Evolutionary conservation across 2,797 vertebrate genomes (phyloP).

Genomic region (Tadarida brasiliensis): DNA sequence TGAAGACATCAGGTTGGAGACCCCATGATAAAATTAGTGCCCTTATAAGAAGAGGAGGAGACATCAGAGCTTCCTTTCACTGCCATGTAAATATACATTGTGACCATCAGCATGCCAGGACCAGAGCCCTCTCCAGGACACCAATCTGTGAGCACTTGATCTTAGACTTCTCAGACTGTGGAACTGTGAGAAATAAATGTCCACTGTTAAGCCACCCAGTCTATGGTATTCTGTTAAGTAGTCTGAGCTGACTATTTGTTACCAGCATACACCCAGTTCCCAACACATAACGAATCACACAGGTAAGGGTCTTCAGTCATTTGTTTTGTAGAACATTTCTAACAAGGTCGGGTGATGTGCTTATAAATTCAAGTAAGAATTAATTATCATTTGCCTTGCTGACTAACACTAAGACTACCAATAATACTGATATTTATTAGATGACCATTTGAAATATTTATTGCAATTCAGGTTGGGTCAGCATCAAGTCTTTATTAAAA

Average conservation of each 20-base stretch:
- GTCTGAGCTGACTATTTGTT: neutral
- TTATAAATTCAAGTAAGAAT: neutral
- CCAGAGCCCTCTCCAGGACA: neutral
- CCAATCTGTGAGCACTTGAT: neutral
- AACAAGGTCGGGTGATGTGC: neutral
- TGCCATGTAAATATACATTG: neutral
- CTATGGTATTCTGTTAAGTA: neutral
- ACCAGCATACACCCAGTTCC: neutral
- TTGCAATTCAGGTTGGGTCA: neutral
- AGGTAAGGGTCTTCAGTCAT: neutral
- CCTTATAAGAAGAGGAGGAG: neutral
- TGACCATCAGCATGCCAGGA: neutral
- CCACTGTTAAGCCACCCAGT: neutral
- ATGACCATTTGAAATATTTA: conserved; percentile 37
- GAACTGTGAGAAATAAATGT: neutral
- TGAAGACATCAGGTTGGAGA: neutral
- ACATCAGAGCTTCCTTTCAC: neutral
- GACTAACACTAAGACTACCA: neutral
- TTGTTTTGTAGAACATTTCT: conserved; percentile 27
- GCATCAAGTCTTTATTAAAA: conserved; percentile 51
- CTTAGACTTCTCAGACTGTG: neutral
- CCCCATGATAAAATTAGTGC: neutral
- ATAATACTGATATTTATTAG: neutral
- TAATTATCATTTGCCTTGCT: neutral
- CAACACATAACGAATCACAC: neutral